Conservation (phyloP, 2,888 invertebrate genomes). For the Yponomeuta sedellus region DNA sequence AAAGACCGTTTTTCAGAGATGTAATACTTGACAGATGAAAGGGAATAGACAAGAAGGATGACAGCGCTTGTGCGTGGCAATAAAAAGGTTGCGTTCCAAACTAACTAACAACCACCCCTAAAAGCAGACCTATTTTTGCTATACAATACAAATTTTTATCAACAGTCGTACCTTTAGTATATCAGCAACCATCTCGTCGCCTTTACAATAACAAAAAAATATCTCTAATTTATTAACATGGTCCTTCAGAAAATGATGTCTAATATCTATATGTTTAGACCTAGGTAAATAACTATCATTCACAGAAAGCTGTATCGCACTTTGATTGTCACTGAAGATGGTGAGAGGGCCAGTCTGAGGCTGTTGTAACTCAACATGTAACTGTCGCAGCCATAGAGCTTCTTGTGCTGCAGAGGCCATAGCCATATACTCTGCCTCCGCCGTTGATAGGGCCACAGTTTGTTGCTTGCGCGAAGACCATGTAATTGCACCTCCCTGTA, state of each 20-base stretch:
- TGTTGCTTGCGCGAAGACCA: conserved; percentile 11
- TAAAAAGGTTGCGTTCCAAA: not conserved
- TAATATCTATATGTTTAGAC: conserved; percentile 27
- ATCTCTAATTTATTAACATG: conserved; percentile 18
- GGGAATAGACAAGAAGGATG: no score
- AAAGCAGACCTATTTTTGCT: conserved; percentile 20
- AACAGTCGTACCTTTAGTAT: not conserved
- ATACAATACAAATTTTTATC: not conserved
- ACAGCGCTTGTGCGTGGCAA: no score
- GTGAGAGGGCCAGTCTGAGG: conserved; percentile 18
- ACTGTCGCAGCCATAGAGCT: conserved; percentile 26
- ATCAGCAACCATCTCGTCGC: not conserved
- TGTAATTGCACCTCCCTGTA: conserved; percentile 3
- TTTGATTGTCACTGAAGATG: conserved; percentile 26
- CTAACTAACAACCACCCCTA: conserved; percentile 9
- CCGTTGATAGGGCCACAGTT: conserved; percentile 13
- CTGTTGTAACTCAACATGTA: conserved; percentile 22
- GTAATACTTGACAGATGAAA: no score
- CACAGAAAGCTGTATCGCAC: conserved; percentile 25
- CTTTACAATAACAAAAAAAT: conserved; percentile 16
- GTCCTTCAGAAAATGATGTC: conserved; percentile 25
- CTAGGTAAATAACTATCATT: conserved; percentile 27
- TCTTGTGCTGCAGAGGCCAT: conserved; percentile 27
- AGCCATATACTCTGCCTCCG: conserved; percentile 29
- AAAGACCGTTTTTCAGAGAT: no score